Evolutionary conservation across 2,797 vertebrate species (phyloP), one percentile per base, ranked within the genome.

Genomic region (Spinus olivaceus): DNA sequence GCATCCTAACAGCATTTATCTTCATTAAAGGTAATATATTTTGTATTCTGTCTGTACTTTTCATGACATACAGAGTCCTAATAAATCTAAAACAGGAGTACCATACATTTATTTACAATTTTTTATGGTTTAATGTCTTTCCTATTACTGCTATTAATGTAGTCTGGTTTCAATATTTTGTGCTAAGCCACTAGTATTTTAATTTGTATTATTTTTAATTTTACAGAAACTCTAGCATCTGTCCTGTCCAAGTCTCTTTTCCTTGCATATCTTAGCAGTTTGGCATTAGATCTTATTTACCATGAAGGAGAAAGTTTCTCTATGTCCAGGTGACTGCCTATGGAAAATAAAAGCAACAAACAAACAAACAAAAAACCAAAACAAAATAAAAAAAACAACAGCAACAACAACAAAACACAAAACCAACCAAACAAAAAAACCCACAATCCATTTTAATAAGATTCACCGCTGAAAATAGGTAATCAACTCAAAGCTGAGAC

Each of bases 111-210:
- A 21, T 54, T 82, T 84, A 39, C 73, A 50, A 15, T 33, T 50
- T 92, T 87, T 83, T 12, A 78, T 94, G 90, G 10, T 78, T 88
- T 89, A 32, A 69, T 86, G 6, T 76, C 25, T 92, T 96, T 24
- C 4, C 16, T 90, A 19, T 83, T 84, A 23, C 32, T 81, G 47
- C 5, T 10, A 44, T 90, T 82, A 53, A 54, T 49, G 39, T 90
- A 61, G 10, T 32, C 50, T 84, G 64, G 16, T 79, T 66, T 96
- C 74, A 90, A 8, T 20, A 47, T 92, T 90, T 94, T 95, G 14
- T 46, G 91, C 66, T 54, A 86, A 63, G 30, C 6, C 14, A 33
- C 12, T 76, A 69, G 42, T 92, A 83, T 92, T 95, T 53, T 51
- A 77, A 80, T 86, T 93, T 60, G 27, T 87, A 35, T 39, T 66